Evolutionary conservation across 2,888 invertebrate genomes (phyloP).

Genomic region (Aromia moschata): DNA sequence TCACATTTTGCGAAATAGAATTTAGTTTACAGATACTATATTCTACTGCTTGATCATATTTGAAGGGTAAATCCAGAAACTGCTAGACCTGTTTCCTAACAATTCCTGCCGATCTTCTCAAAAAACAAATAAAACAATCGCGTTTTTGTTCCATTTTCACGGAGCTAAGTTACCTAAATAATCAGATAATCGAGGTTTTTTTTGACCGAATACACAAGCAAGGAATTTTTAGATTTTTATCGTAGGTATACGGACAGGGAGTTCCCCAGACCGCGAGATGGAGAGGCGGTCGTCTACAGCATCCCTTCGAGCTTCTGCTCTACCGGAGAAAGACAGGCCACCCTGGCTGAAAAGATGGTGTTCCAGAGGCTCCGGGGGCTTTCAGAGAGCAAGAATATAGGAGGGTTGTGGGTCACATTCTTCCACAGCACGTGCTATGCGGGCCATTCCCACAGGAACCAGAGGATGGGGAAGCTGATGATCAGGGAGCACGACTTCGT

Average conservation of each 20-base stretch:
- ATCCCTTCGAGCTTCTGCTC: conserved; percentile 53
- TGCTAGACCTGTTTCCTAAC: too few relatives aligned
- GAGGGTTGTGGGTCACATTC: conserved; percentile 55
- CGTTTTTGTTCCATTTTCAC: too few relatives aligned
- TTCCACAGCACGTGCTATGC: conserved; percentile 58
- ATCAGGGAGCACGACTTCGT: conserved; percentile 60
- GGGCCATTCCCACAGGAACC: conserved; percentile 55
- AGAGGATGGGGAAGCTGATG: conserved; percentile 56
- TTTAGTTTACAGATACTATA: too few relatives aligned
- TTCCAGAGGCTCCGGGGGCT: conserved; percentile 50
- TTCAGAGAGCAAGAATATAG: conserved; percentile 11
- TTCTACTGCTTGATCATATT: too few relatives aligned
- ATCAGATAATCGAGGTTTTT: too few relatives aligned
- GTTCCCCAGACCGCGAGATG: conserved; percentile 46
- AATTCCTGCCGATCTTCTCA: too few relatives aligned
- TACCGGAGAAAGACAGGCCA: conserved; percentile 54
- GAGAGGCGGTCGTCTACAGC: conserved; percentile 48
- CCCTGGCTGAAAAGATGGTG: conserved; percentile 52
- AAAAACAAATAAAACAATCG: too few relatives aligned
- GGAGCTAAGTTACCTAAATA: too few relatives aligned
- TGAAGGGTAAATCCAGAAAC: too few relatives aligned
- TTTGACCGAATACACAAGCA: too few relatives aligned
- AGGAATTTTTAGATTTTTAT: too few relatives aligned
- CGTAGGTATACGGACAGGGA: conserved; percentile 56
- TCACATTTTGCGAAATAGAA: too few relatives aligned